These are phyloP conservation scores for Apantesis nais DNA, from an alignment of 2,888 invertebrate genomes.

Conservation along the genomic window DNA sequence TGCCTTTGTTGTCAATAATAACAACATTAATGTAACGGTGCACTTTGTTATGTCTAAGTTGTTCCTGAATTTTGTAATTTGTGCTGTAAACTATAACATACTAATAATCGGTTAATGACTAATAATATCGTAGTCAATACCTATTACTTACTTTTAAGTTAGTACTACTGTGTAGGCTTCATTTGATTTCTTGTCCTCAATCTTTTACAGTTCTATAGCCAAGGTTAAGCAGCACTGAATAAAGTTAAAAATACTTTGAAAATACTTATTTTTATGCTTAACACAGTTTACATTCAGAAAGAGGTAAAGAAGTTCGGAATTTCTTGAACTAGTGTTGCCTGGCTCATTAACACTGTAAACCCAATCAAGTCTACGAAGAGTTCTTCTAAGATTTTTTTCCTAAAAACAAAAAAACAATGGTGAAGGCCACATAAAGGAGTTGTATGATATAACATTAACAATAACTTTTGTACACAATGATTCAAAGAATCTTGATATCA, in stretches of 20 bases:
- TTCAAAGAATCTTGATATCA: constrained; percentile 73
- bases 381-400: constrained; percentile 32
- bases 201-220: not conserved
- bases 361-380: constrained; percentile 21
- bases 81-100: not conserved
- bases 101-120: not conserved
- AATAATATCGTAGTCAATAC: not conserved
- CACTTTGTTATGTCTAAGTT: constrained; percentile 20
- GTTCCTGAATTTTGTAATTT: constrained; percentile 9
- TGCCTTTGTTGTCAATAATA: constrained; percentile 56
- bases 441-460: constrained; percentile 76
- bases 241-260: not conserved
- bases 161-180: not conserved
- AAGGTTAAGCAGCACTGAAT: not conserved
- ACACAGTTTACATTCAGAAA: not conserved
- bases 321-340: not conserved
- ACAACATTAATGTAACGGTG: constrained; percentile 29
- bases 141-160: not conserved
- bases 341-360: constrained; percentile 11
- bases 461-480: constrained; percentile 80
- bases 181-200: not conserved
- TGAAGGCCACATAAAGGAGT: constrained; percentile 59
- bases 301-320: not conserved
- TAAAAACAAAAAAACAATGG: constrained; percentile 70
- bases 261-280: too few relatives aligned